Evolutionary conservation across 2,888 invertebrate genomes (phyloP).

Genomic region (Dryobota labecula): DNA sequence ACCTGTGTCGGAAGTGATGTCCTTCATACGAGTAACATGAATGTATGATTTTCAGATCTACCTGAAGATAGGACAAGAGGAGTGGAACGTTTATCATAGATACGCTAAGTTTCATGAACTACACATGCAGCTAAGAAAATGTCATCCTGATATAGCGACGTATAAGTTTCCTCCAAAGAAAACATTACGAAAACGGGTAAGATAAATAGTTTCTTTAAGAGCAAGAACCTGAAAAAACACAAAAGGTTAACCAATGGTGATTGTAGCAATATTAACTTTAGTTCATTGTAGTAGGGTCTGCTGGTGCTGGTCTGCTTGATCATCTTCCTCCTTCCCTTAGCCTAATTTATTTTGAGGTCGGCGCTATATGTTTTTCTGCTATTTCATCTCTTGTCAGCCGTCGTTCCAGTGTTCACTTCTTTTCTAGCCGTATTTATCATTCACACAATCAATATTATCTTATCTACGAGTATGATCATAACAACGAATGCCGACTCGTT

Average conservation of each 20-base stretch:
- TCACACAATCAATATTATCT: too few relatives aligned
- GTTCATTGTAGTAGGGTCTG: neutral
- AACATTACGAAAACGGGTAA: slow-evolving; percentile 97
- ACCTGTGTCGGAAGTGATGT: neutral
- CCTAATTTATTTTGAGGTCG: too few relatives aligned
- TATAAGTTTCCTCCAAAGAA: slow-evolving; percentile 99
- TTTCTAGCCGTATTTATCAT: too few relatives aligned
- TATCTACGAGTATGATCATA: too few relatives aligned
- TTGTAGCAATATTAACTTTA: neutral
- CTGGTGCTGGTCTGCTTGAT: neutral
- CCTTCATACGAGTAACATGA: neutral
- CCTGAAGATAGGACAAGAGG: slow-evolving; percentile 95
- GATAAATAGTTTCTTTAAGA: slow-evolving; percentile 36
- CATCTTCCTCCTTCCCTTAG: too few relatives aligned
- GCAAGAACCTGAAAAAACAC: neutral
- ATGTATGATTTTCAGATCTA: slow-evolving; percentile 91
- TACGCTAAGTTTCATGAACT: slow-evolving; percentile 98
- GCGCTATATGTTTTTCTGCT: too few relatives aligned
- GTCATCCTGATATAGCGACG: slow-evolving; percentile 94
- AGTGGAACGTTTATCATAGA: slow-evolving; percentile 98
- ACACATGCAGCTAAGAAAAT: slow-evolving; percentile 95
- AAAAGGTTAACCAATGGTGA: neutral
- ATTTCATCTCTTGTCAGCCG: too few relatives aligned
- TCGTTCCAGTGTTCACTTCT: too few relatives aligned
- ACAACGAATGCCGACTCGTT: too few relatives aligned